phyloP scores from a whole-genome alignment of 1,140 invertebrate species.

The Ladona fulva region DNA sequence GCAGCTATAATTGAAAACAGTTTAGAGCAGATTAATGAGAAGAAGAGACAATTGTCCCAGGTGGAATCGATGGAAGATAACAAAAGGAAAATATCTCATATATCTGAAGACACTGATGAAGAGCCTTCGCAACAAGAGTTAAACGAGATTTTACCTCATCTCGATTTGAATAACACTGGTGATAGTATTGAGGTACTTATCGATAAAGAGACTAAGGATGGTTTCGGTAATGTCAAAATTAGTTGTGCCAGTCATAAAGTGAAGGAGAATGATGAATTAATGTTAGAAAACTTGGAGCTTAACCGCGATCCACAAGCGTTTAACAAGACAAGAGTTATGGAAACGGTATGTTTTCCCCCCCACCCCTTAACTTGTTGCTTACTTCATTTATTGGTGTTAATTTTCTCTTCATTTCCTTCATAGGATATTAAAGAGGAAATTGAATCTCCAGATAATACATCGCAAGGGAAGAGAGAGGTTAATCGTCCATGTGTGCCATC shows the following conservation, averaged over 20 bases:
- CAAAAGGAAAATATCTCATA: neutral
- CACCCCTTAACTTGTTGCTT: too few relatives aligned
- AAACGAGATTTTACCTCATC: neutral
- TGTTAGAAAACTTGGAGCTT: neutral
- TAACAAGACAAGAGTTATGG: neutral
- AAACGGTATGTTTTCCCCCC: neutral
- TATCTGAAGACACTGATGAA: neutral
- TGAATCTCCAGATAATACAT: neutral
- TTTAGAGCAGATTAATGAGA: neutral
- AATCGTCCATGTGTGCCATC: neutral
- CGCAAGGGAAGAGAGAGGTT: neutral
- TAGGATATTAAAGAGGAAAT: conserved; percentile 6
- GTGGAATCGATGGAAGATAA: neutral
- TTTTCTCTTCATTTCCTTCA: too few relatives aligned
- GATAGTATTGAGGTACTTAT: neutral
- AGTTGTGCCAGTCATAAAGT: neutral
- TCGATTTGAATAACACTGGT: neutral
- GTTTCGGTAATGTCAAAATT: neutral
- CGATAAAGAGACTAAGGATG: neutral
- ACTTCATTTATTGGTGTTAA: too few relatives aligned
- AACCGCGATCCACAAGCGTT: neutral
- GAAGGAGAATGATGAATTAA: neutral
- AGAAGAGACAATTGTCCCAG: neutral
- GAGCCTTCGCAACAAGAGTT: neutral
- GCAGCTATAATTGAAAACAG: neutral